phyloP scores from a whole-genome alignment of 2,888 invertebrate species.

The Calliphora vomitoria region DNA sequence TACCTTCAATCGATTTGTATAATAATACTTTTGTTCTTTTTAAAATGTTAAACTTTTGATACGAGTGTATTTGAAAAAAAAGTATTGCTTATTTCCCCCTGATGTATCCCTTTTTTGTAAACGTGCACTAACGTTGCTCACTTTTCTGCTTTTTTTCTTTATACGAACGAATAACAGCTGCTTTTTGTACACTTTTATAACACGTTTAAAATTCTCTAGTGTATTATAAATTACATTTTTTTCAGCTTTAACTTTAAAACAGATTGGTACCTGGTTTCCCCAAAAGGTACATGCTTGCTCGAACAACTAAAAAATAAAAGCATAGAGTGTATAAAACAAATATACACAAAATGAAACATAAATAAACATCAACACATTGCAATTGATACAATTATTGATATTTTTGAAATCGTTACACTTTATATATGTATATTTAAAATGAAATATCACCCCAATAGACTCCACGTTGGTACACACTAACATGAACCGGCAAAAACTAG shows the following conservation, averaged over 20 bases:
- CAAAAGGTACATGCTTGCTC: background rate
- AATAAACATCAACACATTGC: constrained; percentile 35
- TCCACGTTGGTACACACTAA: background rate
- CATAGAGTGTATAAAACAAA: background rate
- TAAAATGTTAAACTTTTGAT: no score
- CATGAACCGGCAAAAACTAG: background rate
- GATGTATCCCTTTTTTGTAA: no score
- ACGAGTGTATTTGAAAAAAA: no score
- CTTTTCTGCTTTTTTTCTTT: constrained; percentile 1
- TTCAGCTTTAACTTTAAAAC: constrained; percentile 39
- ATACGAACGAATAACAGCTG: constrained; percentile 9
- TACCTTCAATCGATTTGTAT: no score
- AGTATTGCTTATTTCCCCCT: no score
- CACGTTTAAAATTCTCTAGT: constrained; percentile 48
- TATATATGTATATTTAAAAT: background rate
- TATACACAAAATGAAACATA: background rate
- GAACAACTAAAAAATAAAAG: constrained; percentile 31
- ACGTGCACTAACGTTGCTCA: no score
- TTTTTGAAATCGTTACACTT: constrained; percentile 5
- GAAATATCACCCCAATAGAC: constrained; percentile 3
- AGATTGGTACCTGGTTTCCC: constrained; percentile 58
- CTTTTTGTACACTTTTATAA: constrained; percentile 19
- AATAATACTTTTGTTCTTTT: no score
- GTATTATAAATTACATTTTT: constrained; percentile 27
- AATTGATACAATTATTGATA: constrained; percentile 60